A percentile compares a stretch with the other conserved stretches of the same genome.
Conservation (phyloP, 2,113 vertebrate species). For the Arothron firmamentum region DNA sequence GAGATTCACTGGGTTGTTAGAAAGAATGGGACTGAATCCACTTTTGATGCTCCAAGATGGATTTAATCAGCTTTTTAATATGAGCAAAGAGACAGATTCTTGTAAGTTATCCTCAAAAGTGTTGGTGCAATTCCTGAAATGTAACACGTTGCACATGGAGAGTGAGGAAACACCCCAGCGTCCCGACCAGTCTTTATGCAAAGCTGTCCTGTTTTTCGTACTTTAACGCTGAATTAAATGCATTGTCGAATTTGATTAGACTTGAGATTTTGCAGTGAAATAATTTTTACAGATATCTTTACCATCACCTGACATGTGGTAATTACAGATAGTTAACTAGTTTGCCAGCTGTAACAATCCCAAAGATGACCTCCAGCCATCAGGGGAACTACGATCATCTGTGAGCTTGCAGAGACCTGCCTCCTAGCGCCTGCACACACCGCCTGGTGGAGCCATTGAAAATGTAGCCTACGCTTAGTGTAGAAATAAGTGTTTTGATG, state of each 20-base stretch:
- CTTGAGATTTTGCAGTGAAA: neutral
- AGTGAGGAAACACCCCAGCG: neutral
- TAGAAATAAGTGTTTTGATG: too few species aligned
- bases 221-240: neutral
- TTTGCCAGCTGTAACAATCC: slow-evolving; percentile 19
- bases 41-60: slow-evolving; percentile 36
- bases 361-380: slow-evolving; percentile 20
- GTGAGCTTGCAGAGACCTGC: slow-evolving; percentile 23
- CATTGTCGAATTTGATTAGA: neutral
- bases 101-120: slow-evolving; percentile 37
- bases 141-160: slow-evolving; percentile 40
- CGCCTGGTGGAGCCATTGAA: too few species aligned
- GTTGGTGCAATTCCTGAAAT: slow-evolving; percentile 46
- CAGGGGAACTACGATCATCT: slow-evolving; percentile 13
- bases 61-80: slow-evolving; percentile 39
- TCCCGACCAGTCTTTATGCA: neutral
- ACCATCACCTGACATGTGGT: neutral
- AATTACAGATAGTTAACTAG: slow-evolving; percentile 11
- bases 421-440: too few species aligned
- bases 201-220: neutral
- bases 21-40: slow-evolving; percentile 16
- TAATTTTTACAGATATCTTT: neutral
- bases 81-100: slow-evolving; percentile 30
- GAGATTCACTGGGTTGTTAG: slow-evolving; percentile 13
- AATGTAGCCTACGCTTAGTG: too few species aligned